phyloP scores from a whole-genome alignment of 2,888 invertebrate genomes.

The Netelia virgata region DNA sequence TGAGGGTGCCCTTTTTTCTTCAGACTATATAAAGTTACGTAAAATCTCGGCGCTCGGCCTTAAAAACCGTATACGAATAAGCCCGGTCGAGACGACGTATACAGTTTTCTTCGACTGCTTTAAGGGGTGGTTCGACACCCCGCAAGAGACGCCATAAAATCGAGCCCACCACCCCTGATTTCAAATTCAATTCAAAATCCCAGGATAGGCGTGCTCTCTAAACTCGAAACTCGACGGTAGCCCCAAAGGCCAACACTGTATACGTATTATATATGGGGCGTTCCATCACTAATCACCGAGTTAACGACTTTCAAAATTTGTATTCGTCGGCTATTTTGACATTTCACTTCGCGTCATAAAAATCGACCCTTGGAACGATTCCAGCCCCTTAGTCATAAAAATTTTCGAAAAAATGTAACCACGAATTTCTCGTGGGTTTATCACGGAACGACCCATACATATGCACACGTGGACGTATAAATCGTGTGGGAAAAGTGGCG shows the following conservation, averaged over 20 bases:
- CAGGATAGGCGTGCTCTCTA: constrained; percentile 64
- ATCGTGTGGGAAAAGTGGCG: constrained; percentile 67
- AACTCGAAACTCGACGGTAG: constrained; percentile 49
- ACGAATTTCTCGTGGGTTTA: neutral
- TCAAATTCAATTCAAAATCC: constrained; percentile 83
- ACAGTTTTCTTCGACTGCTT: constrained; percentile 52
- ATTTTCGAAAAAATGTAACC: too few species aligned
- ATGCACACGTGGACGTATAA: constrained; percentile 42
- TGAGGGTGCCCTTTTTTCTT: neutral
- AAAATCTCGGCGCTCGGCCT: constrained; percentile 4
- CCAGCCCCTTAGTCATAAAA: too few species aligned
- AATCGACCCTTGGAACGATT: too few species aligned
- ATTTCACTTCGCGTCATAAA: too few species aligned
- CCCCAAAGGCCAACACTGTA: constrained; percentile 36
- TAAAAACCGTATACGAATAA: neutral
- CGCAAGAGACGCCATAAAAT: constrained; percentile 78
- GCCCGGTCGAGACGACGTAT: constrained; percentile 20
- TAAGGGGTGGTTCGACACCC: constrained; percentile 75
- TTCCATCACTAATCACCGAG: neutral
- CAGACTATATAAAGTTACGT: neutral
- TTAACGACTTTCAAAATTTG: too few species aligned
- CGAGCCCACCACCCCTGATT: constrained; percentile 80
- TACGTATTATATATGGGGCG: neutral
- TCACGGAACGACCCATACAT: neutral
- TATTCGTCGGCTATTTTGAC: too few species aligned